phyloP scores from a whole-genome alignment of 1,140 invertebrate genomes.

The Drosophila kanapiae region DNA sequence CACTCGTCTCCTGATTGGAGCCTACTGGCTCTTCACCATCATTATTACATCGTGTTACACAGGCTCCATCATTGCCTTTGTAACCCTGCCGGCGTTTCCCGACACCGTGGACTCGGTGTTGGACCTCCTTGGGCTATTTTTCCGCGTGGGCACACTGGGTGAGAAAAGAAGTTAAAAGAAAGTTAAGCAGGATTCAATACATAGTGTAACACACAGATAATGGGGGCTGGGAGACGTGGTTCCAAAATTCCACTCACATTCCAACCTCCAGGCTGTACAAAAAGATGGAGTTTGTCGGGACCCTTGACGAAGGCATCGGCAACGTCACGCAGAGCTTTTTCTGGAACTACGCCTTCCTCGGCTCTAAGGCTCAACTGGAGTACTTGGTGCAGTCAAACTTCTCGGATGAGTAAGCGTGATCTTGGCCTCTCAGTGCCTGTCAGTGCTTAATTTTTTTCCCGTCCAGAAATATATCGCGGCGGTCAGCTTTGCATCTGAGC shows the following conservation, averaged over 20 bases:
- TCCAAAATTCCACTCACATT: conserved; percentile 88
- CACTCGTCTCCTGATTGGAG: conserved; percentile 89
- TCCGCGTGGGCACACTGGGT: conserved; percentile 84
- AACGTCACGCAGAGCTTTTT: conserved; percentile 90
- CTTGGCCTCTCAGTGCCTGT: background rate
- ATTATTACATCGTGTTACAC: conserved; percentile 92
- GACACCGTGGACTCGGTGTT: conserved; percentile 88
- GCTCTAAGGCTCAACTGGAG: conserved; percentile 89
- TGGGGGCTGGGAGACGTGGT: conserved; percentile 90
- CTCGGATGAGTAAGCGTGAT: conserved; percentile 86
- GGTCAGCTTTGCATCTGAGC: conserved; percentile 89
- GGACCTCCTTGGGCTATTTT: conserved; percentile 88
- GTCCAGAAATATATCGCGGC: conserved; percentile 86
- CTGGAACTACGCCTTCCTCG: conserved; percentile 90
- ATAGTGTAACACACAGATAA: conserved; percentile 86
- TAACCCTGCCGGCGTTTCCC: conserved; percentile 90
- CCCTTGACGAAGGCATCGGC: conserved; percentile 88
- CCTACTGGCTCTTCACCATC: conserved; percentile 92
- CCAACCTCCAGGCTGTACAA: conserved; percentile 87
- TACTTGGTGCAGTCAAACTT: conserved; percentile 90
- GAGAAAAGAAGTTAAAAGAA: conserved; percentile 2
- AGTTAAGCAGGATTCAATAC: background rate
- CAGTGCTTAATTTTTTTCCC: background rate
- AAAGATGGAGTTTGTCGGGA: conserved; percentile 88
- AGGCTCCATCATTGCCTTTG: conserved; percentile 92